These are phyloP conservation scores for Acarapis woodi DNA, from an alignment of 1,140 invertebrate species.

Conservation along the genomic window DNA sequence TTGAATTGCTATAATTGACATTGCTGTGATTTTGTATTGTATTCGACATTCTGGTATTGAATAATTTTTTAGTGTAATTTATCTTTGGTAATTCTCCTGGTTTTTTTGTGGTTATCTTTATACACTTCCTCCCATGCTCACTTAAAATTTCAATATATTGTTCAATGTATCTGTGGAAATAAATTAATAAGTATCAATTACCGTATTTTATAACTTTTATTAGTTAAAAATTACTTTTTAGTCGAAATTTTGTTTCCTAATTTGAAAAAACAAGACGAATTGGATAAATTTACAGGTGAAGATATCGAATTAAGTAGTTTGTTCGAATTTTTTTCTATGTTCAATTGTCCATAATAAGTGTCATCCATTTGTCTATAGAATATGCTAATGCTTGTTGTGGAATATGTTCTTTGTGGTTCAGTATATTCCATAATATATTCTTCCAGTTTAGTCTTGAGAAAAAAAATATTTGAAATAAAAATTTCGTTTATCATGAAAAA, in stretches of 20 bases:
- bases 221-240: constrained; percentile 1
- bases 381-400: constrained; percentile 50
- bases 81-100: constrained; percentile 42
- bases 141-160: constrained; percentile 83
- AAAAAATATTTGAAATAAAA: neutral
- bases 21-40: too few species aligned
- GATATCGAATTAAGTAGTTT: neutral
- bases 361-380: constrained; percentile 52
- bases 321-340: constrained; percentile 43
- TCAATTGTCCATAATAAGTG: constrained; percentile 58
- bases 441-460: constrained; percentile 5
- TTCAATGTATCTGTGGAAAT: constrained; percentile 33
- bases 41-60: too few species aligned
- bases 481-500: neutral
- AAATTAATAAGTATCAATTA: neutral
- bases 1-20: too few species aligned
- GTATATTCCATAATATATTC: constrained; percentile 8
- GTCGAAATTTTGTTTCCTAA: neutral
- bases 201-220: neutral
- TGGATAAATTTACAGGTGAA: neutral
- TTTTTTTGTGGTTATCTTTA: constrained; percentile 48
- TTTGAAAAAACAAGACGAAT: neutral
- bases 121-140: constrained; percentile 52
- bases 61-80: constrained; percentile 39
- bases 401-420: neutral